These are phyloP conservation scores for Chydorus sphaericus DNA, from an alignment of 2,888 invertebrate species.

Conservation along the genomic window DNA sequence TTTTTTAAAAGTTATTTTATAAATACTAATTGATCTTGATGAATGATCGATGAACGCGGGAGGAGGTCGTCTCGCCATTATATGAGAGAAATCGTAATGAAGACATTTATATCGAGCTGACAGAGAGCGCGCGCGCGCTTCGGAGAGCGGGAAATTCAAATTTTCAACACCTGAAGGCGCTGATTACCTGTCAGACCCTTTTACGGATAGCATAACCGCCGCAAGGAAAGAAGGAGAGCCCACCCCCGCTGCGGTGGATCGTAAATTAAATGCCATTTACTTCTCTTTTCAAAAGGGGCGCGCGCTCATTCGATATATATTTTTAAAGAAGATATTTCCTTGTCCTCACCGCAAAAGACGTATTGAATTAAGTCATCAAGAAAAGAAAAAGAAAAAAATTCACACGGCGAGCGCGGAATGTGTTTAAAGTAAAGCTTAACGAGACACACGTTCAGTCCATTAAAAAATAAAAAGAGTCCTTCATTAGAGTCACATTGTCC, in stretches of 20 bases:
- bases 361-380: slow-evolving; percentile 3
- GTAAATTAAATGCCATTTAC: neutral
- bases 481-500: neutral
- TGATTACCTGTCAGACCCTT: neutral
- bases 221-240: neutral
- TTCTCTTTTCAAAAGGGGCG: neutral
- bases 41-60: neutral
- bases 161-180: slow-evolving; percentile 6
- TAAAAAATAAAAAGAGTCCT: too few relatives aligned
- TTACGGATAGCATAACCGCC: neutral
- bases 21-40: neutral
- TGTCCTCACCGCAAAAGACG: too few relatives aligned
- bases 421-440: neutral
- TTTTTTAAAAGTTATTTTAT: neutral
- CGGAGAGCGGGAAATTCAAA: too few relatives aligned
- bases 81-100: neutral
- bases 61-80: too few relatives aligned
- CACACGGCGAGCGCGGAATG: neutral
- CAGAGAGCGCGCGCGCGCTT: too few relatives aligned
- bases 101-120: slow-evolving; percentile 6
- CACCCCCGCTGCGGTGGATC: slow-evolving; percentile 8
- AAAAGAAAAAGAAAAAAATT: neutral
- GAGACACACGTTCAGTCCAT: neutral
- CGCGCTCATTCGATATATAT: too few relatives aligned
- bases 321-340: too few relatives aligned